Percentiles rank a stretch among this genome's conserved stretches.
Conservation (phyloP, 2,888 invertebrate species). For the Nipponacmea schrenckii region DNA sequence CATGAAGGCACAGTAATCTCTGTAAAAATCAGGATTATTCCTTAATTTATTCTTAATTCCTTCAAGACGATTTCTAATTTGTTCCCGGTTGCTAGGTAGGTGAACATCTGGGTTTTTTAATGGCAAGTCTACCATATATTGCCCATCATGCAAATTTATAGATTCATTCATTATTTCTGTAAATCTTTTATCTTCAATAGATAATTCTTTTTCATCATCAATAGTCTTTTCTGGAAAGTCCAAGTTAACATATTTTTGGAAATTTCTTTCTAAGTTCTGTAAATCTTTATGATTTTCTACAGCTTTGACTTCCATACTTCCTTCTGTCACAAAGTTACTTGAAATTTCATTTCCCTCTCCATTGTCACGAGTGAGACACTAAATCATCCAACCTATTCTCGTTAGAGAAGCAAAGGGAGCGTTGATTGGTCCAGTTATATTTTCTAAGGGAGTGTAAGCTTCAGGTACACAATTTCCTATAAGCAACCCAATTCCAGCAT, state of each 20-base stretch:
- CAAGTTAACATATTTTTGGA: too few relatives aligned
- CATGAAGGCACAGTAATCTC: conserved; percentile 24
- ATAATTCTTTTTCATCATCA: conserved; percentile 10
- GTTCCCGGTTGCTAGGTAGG: conserved; percentile 16
- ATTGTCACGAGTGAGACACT: neutral
- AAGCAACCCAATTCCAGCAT: neutral
- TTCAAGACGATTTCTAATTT: conserved; percentile 4
- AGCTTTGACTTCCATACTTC: too few relatives aligned
- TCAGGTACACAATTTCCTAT: neutral
- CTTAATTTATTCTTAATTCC: neutral
- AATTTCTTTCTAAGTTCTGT: too few relatives aligned
- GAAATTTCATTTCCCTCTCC: too few relatives aligned
- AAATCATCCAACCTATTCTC: neutral
- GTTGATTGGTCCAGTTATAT: neutral
- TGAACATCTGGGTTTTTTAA: conserved; percentile 9
- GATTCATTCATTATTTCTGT: conserved; percentile 15
- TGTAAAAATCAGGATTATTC: too few relatives aligned
- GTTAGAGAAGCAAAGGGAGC: neutral
- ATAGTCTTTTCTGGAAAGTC: neutral
- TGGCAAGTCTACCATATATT: conserved; percentile 19
- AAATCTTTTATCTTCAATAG: conserved; percentile 19
- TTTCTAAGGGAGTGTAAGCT: neutral
- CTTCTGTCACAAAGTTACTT: too few relatives aligned
- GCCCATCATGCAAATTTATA: conserved; percentile 10
- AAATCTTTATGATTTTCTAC: too few relatives aligned